Percentiles rank a stretch among this genome's conserved stretches.
Evolutionary conservation across 2,113 vertebrate species (phyloP).

Genomic region (Lophura nycthemera): DNA sequence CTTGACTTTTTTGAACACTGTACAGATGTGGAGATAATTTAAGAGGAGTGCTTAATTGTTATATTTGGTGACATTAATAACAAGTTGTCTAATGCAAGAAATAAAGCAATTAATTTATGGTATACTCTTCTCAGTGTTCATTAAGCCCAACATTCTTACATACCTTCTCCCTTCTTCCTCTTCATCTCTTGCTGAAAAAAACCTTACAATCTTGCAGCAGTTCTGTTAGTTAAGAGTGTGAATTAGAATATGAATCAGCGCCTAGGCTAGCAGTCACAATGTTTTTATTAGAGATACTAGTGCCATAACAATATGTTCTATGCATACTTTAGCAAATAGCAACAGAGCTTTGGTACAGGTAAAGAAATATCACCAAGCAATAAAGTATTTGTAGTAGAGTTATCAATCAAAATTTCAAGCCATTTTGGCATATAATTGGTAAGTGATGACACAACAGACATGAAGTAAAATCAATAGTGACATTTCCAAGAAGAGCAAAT

Average conservation of each 20-base stretch:
- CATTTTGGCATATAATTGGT: not conserved
- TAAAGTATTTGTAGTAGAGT: not conserved
- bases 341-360: not conserved
- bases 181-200: not conserved
- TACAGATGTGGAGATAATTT: slow-evolving; percentile 50
- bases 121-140: not conserved
- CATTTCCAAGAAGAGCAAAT: not conserved
- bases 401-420: not conserved
- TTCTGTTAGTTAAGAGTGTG: not conserved
- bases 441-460: not conserved
- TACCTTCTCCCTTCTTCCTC: not conserved
- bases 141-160: not conserved
- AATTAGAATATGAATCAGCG: not conserved
- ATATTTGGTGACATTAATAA: slow-evolving; percentile 55
- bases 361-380: not conserved
- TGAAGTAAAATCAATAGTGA: not conserved
- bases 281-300: not conserved
- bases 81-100: slow-evolving; percentile 42
- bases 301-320: not conserved
- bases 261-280: not conserved
- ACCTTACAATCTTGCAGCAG: not conserved
- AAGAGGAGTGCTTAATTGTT: slow-evolving; percentile 63
- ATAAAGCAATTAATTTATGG: slow-evolving; percentile 51
- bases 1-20: slow-evolving; percentile 12
- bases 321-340: not conserved